Evolutionary conservation across 1,140 invertebrate genomes (phyloP), one percentile per base, ranked within the genome.

Genomic region (Pseudomyrmex sp.): DNA sequence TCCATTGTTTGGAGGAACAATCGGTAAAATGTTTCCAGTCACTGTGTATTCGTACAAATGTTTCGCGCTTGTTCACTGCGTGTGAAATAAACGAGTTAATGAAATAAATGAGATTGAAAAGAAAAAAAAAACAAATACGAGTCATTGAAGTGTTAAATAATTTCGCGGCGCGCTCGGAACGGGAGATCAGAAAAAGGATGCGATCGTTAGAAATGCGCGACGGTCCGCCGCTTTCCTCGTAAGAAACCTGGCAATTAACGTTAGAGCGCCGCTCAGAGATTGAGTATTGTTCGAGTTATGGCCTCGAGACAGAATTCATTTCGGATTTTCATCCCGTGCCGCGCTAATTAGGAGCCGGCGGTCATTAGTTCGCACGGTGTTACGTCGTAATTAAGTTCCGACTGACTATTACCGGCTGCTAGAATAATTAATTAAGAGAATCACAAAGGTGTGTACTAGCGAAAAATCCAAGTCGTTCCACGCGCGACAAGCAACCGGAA

Each of bases 351-450:
- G 69, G n/a, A 84, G 18, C 61, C 12, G 18, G 35, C 58, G 50
- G 20, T 82, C 73, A 88, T 87, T 87, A 84, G 56, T 63, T 52
- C 48, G 26, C 23, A 65, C 46, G 50, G 18, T 69, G 61, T 54
- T 69, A 50, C 18, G 44, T 56, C 77, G 48, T 84, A 88, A 87
- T 88, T 84, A 88, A 48, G 44, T 13, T 13, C 48, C 65, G 23
- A 15, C 10, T 50, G 50, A 86, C 65, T 72, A 73, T 66, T 74
- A 65, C n/a, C 72, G 50, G 52, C 46, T 62, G 26, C 70, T 70
- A 58, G 65, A 80, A 84, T 75, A 59, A 80, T 84, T 87, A 87
- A 84, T 88, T 88, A 87, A 52, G 58, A 58, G 2, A 44, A 18
- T 20, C n/a, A 18, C 10, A 44, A 58, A 66, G 46, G 0, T 5